A percentile compares a stretch with the other conserved stretches of the same genome.
Conservation (phyloP, 2,888 invertebrate genomes). For the Masnerella sp. region DNA sequence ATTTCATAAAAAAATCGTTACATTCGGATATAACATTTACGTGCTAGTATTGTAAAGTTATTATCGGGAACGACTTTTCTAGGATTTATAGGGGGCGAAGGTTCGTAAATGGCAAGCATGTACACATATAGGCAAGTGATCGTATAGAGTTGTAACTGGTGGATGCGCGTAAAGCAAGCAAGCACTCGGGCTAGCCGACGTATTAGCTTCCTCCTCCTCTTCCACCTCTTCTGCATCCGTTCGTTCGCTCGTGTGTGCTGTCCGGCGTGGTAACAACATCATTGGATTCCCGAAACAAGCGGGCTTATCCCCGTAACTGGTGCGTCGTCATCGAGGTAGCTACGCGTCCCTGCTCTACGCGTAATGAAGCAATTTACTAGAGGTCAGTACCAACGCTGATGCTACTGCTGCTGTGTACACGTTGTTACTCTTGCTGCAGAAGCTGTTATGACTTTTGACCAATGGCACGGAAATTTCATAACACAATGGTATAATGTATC, state of each 20-base stretch:
- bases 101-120: slow-evolving; percentile 33
- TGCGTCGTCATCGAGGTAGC: slow-evolving; percentile 64
- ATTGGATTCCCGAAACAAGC: slow-evolving; percentile 69
- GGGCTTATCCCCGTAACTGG: slow-evolving; percentile 66
- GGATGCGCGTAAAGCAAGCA: slow-evolving; percentile 62
- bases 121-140: slow-evolving; percentile 47
- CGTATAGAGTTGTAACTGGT: slow-evolving; percentile 58
- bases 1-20: too few species aligned
- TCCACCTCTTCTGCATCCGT: slow-evolving; percentile 50
- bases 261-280: slow-evolving; percentile 67
- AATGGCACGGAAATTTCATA: slow-evolving; percentile 50
- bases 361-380: slow-evolving; percentile 71
- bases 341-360: slow-evolving; percentile 62
- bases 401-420: slow-evolving; percentile 38
- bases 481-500: slow-evolving; percentile 39
- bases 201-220: slow-evolving; percentile 62
- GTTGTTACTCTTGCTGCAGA: slow-evolving; percentile 34
- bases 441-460: slow-evolving; percentile 56
- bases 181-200: slow-evolving; percentile 57
- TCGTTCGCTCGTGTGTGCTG: slow-evolving; percentile 59
- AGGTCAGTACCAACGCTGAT: slow-evolving; percentile 62
- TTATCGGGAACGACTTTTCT: background rate
- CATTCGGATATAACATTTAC: background rate
- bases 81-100: slow-evolving; percentile 18
- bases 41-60: background rate